A percentile compares a stretch with the other conserved stretches of the same genome.
phyloP scores from a whole-genome alignment of 2,113 vertebrate species.

The Sinosuthora webbiana region DNA sequence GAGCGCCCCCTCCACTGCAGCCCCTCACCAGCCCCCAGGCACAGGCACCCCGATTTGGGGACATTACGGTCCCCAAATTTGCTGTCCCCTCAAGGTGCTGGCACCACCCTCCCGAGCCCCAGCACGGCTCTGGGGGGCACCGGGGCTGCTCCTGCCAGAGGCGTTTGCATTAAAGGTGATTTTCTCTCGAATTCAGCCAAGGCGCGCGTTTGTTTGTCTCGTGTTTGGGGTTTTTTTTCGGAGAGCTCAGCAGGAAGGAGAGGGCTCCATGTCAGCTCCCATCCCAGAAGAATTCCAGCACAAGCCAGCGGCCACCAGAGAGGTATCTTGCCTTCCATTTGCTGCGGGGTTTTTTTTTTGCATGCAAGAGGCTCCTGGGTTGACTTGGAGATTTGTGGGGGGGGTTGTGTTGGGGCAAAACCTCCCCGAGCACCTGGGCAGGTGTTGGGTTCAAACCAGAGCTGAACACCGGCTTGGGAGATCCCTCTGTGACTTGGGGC shows the following conservation, averaged over 20 bases:
- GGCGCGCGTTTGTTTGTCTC: neutral
- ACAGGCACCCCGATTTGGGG: neutral
- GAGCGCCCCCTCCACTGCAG: neutral
- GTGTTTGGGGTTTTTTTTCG: neutral
- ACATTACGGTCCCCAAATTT: neutral
- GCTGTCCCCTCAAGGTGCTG: neutral
- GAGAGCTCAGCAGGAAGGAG: neutral
- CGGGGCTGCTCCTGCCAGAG: neutral
- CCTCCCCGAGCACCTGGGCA: accelerated
- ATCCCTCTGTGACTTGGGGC: neutral
- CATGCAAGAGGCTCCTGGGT: neutral
- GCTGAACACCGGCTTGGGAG: neutral
- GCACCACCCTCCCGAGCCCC: neutral
- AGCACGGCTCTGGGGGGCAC: neutral
- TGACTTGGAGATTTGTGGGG: neutral
- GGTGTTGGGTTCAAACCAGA: neutral
- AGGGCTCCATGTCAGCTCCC: neutral
- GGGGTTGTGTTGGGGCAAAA: neutral
- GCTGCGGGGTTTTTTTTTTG: neutral
- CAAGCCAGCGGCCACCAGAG: neutral
- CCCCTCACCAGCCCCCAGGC: neutral
- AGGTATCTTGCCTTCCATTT: neutral
- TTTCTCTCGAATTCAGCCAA: neutral
- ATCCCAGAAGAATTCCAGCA: neutral
- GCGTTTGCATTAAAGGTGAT: constrained; percentile 2